phyloP scores from a whole-genome alignment of 2,113 vertebrate genomes.

The Lophochroa leadbeateri region DNA sequence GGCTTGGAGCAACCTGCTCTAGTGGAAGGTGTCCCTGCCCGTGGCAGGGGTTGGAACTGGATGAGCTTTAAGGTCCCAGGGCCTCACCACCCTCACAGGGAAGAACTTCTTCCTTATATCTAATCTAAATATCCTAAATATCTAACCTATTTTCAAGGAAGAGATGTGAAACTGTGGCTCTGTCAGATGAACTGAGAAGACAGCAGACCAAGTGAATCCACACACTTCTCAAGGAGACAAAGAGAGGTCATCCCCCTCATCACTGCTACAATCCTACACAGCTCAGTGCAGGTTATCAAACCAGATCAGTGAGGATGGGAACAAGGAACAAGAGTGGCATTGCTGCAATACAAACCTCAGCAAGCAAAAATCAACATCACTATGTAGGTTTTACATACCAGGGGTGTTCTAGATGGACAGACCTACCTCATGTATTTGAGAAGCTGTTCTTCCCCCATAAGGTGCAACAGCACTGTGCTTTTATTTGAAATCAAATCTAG shows the following conservation, averaged over 20 bases:
- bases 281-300: background rate
- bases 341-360: background rate
- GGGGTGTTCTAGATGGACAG: background rate
- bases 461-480: background rate
- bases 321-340: background rate
- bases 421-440: background rate
- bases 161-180: background rate
- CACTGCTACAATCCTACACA: background rate
- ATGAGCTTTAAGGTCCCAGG: background rate
- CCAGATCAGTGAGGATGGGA: background rate
- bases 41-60: background rate
- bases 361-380: background rate
- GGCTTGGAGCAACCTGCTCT: background rate
- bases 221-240: background rate
- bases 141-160: background rate
- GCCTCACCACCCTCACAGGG: background rate
- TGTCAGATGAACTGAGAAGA: background rate
- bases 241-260: fast-evolving
- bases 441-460: background rate
- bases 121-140: background rate
- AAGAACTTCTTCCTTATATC: background rate
- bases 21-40: background rate
- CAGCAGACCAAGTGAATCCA: background rate
- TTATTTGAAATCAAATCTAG: background rate
- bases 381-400: background rate